These are phyloP conservation scores for Drosophila pruinosa DNA, from an alignment of 1,140 invertebrate genomes.

Conservation along the genomic window DNA sequence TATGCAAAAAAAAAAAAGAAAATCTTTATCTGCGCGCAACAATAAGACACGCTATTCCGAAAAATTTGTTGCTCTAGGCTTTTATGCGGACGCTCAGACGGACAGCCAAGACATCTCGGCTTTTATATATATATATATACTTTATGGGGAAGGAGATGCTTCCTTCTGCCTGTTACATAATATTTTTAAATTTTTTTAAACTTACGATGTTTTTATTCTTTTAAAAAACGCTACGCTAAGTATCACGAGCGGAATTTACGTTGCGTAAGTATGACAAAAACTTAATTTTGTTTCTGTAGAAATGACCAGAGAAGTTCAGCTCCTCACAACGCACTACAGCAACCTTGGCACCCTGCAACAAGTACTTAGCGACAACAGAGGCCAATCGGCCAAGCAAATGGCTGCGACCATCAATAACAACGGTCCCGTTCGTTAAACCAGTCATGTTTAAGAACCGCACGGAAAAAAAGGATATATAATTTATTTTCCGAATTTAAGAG, in stretches of 20 bases:
- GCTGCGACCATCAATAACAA: constrained; percentile 98
- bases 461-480: constrained; percentile 86
- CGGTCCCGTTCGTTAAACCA: constrained; percentile 89
- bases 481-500: too few species aligned
- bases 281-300: constrained; percentile 98
- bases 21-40: too few species aligned
- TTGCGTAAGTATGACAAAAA: constrained; percentile 98
- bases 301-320: constrained; percentile 99
- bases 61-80: too few species aligned
- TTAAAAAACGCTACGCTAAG: constrained; percentile 85
- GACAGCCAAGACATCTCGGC: too few species aligned
- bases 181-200: constrained; percentile 68
- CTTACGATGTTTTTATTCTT: constrained; percentile 77
- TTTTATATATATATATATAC: too few species aligned
- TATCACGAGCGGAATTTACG: constrained; percentile 98
- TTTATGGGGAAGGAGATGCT: too few species aligned
- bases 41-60: too few species aligned
- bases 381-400: constrained; percentile 98
- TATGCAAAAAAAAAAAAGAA: too few species aligned
- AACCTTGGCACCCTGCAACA: constrained; percentile 94
- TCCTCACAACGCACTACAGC: constrained; percentile 97
- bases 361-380: constrained; percentile 96
- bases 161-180: too few species aligned
- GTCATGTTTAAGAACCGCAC: constrained; percentile 87
- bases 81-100: too few species aligned